A percentile compares a stretch with the other conserved stretches of the same genome.
Evolutionary conservation across 2,113 vertebrate species (phyloP).

Genomic region (Phaethornis superciliosus): DNA sequence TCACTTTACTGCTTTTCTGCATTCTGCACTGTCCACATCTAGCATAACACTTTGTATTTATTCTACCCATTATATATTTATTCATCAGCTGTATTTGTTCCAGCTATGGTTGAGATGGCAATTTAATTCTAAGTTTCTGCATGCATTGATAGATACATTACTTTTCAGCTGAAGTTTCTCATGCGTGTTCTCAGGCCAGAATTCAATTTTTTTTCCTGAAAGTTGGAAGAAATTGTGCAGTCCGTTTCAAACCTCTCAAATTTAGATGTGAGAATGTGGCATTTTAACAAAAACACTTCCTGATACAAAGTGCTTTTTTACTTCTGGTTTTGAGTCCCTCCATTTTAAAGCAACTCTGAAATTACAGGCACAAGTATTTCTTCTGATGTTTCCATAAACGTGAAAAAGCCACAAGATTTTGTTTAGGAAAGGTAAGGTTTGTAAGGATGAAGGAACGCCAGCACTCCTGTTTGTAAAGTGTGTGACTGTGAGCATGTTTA

Average conservation of each 20-base stretch:
- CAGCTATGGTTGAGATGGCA: not conserved
- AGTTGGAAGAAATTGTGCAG: not conserved
- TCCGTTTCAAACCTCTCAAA: not conserved
- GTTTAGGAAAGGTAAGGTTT: not conserved
- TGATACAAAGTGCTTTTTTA: not conserved
- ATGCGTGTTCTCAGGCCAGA: not conserved
- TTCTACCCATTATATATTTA: not conserved
- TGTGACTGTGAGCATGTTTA: constrained; percentile 28
- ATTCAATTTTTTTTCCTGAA: not conserved
- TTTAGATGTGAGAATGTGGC: not conserved
- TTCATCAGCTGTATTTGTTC: not conserved
- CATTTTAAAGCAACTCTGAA: not conserved
- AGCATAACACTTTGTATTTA: not conserved
- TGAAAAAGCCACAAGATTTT: not conserved
- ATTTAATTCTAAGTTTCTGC: not conserved
- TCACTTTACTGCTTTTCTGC: not conserved
- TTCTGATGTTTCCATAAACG: not conserved
- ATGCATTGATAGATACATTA: not conserved
- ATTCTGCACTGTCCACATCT: not conserved
- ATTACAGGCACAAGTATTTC: not conserved
- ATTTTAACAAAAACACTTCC: not conserved
- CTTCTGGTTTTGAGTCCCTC: not conserved
- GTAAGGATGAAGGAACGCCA: not conserved
- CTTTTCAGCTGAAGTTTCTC: not conserved
- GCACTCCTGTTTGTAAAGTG: not conserved